Conservation (phyloP, 2,888 invertebrate species). For the Ormia ochracea region DNA sequence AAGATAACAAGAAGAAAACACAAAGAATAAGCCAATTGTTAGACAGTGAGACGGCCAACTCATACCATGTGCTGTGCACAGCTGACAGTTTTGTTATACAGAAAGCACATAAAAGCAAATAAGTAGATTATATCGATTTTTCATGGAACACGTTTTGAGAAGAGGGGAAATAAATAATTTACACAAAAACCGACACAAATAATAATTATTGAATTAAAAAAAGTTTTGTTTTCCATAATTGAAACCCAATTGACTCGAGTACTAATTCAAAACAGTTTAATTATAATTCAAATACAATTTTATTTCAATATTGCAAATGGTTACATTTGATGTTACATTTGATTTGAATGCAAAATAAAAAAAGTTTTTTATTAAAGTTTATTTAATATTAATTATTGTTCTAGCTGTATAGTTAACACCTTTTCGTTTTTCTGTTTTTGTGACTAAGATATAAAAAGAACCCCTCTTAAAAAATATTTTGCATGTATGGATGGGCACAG, state of each 20-base stretch:
- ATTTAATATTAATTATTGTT: background rate
- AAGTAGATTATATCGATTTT: constrained; percentile 9
- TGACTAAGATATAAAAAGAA: too few species aligned
- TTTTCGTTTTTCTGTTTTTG: too few species aligned
- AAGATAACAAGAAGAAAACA: background rate
- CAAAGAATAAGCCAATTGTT: background rate
- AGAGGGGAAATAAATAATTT: background rate
- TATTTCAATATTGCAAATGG: too few species aligned
- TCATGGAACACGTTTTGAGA: background rate
- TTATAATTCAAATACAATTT: too few species aligned
- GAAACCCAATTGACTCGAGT: too few species aligned
- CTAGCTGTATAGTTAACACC: background rate
- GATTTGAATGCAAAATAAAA: background rate
- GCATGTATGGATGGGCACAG: too few species aligned
- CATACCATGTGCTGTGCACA: background rate
- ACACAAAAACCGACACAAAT: background rate
- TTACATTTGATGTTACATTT: background rate
- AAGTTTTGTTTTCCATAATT: too few species aligned
- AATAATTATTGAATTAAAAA: too few species aligned
- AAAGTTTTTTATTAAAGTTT: background rate
- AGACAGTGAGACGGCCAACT: background rate
- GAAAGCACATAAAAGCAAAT: background rate
- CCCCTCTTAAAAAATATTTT: too few species aligned
- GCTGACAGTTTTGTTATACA: background rate
- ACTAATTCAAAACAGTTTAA: too few species aligned